Evolutionary conservation across 2,888 invertebrate species (phyloP), one percentile per base, ranked within the genome.

Genomic region (Parthenolecanium corni): DNA sequence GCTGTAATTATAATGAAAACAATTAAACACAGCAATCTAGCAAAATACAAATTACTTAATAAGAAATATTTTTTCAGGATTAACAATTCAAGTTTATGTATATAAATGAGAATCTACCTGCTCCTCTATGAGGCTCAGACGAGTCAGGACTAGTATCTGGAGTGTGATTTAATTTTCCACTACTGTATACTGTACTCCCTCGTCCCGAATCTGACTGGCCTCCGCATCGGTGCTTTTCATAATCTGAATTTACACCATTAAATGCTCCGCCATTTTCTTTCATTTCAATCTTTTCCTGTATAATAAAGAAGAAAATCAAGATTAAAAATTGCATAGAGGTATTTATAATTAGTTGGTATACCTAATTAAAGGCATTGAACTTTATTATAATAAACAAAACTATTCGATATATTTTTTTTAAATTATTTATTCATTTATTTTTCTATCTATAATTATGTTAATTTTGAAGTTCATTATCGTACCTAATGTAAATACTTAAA

Each of bases 131-230:
- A 12, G 78, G 77, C 69, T 82, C 81, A 0, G 80, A 74, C 2
- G 68, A 78, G 68, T 82, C 82, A 1, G 78, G 80, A 44, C 79
- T 80, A 1, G 80, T 78, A 68, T 81, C 80, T 38, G 74, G 69
- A 68, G 73, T 69, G 71, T 74, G 67, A 77, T 77, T 23, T 76
- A 78, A 53, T 72, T 72, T 74, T 2, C 85, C 85, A 70, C 85
- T 86, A 42, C 85, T 85, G 73, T 86, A 86, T 49, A 85, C 85
- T 5, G 85, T 86, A 71, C 86, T 86, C n/a, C 86, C 86, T 67
- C 86, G 76, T 18, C 86, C 86, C 0, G 86, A 86, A 73, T 87
- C 86, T 21, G 84, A 84, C 71, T 86, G 85, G 0, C 68, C 67
- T 20, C 69, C 67, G 36, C 79, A 78, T 4, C 61, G 61, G 49